phyloP scores from a whole-genome alignment of 1,140 invertebrate species.

The Drosophila arawakana region DNA sequence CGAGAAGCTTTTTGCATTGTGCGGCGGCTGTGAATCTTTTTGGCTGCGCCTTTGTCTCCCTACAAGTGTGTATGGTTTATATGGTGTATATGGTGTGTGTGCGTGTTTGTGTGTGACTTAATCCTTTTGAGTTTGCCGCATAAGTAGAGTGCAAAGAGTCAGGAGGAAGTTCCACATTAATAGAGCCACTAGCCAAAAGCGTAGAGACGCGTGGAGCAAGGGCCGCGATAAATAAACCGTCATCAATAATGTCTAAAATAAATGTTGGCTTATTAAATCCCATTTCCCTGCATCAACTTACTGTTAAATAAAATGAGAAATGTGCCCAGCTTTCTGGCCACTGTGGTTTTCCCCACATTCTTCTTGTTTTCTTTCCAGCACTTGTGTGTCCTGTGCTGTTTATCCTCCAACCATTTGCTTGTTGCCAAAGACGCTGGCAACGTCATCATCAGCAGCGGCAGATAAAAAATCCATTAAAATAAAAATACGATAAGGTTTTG shows the following conservation, averaged over 20 bases:
- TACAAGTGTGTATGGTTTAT: neutral
- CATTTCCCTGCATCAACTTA: constrained; percentile 76
- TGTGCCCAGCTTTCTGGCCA: constrained; percentile 63
- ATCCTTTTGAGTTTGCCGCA: constrained; percentile 84
- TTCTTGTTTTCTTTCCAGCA: too few relatives aligned
- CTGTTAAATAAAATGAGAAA: constrained; percentile 78
- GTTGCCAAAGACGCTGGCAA: constrained; percentile 55
- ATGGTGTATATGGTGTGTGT: constrained; percentile 8
- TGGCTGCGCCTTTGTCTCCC: constrained; percentile 49
- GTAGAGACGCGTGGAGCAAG: neutral
- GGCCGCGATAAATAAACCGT: constrained; percentile 64
- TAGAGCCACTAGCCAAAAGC: constrained; percentile 48
- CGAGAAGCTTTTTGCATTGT: constrained; percentile 73
- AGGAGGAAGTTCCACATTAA: constrained; percentile 44
- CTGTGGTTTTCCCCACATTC: constrained; percentile 22
- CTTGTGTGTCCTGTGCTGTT: constrained; percentile 5
- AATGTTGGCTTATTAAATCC: constrained; percentile 83
- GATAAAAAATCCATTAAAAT: constrained; percentile 84
- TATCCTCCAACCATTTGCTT: constrained; percentile 7
- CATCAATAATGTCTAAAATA: constrained; percentile 82
- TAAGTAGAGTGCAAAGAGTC: constrained; percentile 45
- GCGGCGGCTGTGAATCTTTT: constrained; percentile 73
- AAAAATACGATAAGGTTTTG: constrained; percentile 78
- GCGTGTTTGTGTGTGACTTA: constrained; percentile 56
- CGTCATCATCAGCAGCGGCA: constrained; percentile 67